Percentiles rank a stretch among this genome's conserved stretches.
These are phyloP conservation scores for Aphidius colemani DNA, from an alignment of 2,888 invertebrate genomes.

Conservation along the genomic window DNA sequence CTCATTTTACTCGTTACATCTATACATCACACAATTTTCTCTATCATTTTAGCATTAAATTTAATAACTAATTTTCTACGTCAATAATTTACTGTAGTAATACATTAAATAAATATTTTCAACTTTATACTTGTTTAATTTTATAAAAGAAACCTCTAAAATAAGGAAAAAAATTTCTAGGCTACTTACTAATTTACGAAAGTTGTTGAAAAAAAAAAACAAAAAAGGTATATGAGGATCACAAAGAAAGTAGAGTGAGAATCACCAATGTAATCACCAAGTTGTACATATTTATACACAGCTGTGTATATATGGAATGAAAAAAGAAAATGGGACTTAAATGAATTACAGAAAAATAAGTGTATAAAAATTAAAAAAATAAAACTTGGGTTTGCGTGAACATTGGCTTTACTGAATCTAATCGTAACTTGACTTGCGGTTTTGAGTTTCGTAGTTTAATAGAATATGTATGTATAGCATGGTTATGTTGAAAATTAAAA, in stretches of 20 bases:
- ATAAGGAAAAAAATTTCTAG: neutral
- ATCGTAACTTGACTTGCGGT: slow-evolving; percentile 42
- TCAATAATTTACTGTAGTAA: too few relatives aligned
- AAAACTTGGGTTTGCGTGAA: neutral
- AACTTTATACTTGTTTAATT: too few relatives aligned
- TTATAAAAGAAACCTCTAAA: too few relatives aligned
- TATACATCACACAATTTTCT: too few relatives aligned
- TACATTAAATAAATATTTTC: too few relatives aligned
- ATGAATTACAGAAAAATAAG: slow-evolving; percentile 9
- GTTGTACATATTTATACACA: neutral
- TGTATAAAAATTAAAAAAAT: slow-evolving; percentile 14
- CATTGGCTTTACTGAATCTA: slow-evolving; percentile 3
- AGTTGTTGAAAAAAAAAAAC: too few relatives aligned
- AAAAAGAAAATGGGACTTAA: slow-evolving; percentile 7
- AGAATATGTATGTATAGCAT: slow-evolving; percentile 53
- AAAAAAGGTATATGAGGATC: too few relatives aligned
- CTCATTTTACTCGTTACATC: too few relatives aligned
- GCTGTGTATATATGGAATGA: neutral
- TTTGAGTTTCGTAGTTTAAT: slow-evolving; percentile 47
- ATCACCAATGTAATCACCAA: too few relatives aligned
- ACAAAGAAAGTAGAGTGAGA: too few relatives aligned
- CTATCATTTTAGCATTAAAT: too few relatives aligned
- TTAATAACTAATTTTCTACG: too few relatives aligned
- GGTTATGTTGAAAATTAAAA: slow-evolving; percentile 48
- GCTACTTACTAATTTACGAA: neutral